Evolutionary conservation across 2,888 invertebrate genomes (phyloP).

Genomic region (Formica aserva): DNA sequence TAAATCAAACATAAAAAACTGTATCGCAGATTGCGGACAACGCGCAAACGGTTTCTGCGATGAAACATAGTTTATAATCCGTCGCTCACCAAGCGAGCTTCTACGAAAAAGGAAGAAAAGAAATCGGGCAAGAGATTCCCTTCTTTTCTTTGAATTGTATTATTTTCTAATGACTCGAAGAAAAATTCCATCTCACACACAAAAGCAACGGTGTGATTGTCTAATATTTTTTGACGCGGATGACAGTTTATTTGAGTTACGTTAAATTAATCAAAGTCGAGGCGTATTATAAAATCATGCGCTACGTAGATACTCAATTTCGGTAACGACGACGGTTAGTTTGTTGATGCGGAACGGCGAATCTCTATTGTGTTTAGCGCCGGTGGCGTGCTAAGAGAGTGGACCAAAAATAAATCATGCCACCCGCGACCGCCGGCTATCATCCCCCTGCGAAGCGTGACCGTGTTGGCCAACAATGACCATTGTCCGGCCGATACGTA

Average conservation of each 20-base stretch:
- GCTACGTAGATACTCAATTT: conserved; percentile 32
- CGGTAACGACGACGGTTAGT: conserved; percentile 44
- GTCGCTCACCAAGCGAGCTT: conserved; percentile 3
- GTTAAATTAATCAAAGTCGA: conserved; percentile 9
- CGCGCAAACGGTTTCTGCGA: neutral
- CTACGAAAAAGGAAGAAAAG: neutral
- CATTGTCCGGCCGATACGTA: conserved; percentile 79
- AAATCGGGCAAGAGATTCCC: neutral
- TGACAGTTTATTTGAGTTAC: neutral
- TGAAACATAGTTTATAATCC: conserved; percentile 28
- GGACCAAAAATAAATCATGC: conserved; percentile 74
- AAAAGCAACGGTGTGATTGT: neutral
- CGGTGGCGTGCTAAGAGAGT: conserved; percentile 63
- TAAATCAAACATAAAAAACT: conserved; percentile 39
- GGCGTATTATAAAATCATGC: conserved; percentile 3
- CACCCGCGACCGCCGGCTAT: conserved; percentile 57
- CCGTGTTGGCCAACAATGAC: conserved; percentile 85
- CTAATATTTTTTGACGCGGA: neutral
- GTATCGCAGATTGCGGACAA: conserved; percentile 30
- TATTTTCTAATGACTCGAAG: neutral
- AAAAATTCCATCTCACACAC: neutral
- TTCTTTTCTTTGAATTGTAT: neutral
- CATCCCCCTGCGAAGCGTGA: conserved; percentile 81
- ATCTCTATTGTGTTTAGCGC: conserved; percentile 53
- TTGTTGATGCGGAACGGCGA: conserved; percentile 44